A percentile compares a stretch with the other conserved stretches of the same genome.
Conservation (phyloP, 2,888 invertebrate species). For the Chorisops tibialis region DNA sequence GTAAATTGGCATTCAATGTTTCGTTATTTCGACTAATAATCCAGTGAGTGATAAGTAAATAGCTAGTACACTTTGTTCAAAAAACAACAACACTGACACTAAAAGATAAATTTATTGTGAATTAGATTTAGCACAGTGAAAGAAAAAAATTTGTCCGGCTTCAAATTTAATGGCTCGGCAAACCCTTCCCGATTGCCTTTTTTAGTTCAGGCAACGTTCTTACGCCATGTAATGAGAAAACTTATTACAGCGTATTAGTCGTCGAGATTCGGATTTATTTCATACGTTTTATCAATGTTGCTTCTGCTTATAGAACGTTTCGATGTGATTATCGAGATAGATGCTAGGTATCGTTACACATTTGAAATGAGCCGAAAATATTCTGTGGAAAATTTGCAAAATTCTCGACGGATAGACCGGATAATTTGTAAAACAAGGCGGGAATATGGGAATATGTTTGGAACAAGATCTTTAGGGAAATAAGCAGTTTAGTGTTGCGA, state of each 20-base stretch:
- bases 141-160: slow-evolving; percentile 1
- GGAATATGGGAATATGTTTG: too few species aligned
- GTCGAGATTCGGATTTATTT: slow-evolving; percentile 7
- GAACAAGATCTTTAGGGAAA: too few species aligned
- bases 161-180: slow-evolving; percentile 8
- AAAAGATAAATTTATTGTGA: neutral
- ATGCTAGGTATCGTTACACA: neutral
- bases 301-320: neutral
- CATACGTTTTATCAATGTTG: neutral
- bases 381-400: too few species aligned
- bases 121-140: slow-evolving; percentile 1
- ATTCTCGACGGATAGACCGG: too few species aligned
- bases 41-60: slow-evolving; percentile 15
- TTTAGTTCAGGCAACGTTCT: neutral
- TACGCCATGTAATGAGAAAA: neutral
- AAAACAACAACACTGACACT: neutral
- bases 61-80: neutral
- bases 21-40: slow-evolving; percentile 2
- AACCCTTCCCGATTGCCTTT: neutral
- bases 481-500: too few species aligned
- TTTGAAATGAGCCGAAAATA: too few species aligned
- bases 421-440: too few species aligned
- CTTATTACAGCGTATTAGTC: neutral
- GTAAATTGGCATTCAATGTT: slow-evolving; percentile 19
- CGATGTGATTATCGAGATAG: slow-evolving; percentile 7